Evolutionary conservation across 2,113 vertebrate species (phyloP).

Genomic region (Pteruthius melanotis): DNA sequence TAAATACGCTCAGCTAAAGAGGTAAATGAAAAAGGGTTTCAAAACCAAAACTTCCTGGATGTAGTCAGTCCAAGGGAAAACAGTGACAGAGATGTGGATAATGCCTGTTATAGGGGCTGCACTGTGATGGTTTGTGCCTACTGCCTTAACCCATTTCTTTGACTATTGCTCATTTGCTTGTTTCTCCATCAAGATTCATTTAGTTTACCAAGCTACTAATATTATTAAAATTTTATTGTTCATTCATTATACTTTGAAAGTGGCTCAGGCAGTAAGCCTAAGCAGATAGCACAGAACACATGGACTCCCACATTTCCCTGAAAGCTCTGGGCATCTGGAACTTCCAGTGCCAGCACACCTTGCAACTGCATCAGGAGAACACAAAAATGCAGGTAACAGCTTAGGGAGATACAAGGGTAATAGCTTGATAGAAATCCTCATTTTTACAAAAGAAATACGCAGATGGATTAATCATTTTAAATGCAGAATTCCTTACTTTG

Average conservation of each 20-base stretch:
- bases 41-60: not conserved
- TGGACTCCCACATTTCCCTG: not conserved
- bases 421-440: not conserved
- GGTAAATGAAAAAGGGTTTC: not conserved
- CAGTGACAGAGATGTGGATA: not conserved
- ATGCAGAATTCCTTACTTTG: constrained; percentile 79
- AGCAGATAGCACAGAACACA: not conserved
- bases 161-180: not conserved
- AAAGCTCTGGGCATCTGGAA: not conserved
- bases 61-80: not conserved
- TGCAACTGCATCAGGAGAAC: not conserved
- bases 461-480: not conserved
- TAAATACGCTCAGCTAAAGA: not conserved
- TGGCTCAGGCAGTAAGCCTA: not conserved
- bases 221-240: not conserved
- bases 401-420: not conserved
- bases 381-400: not conserved
- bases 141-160: not conserved
- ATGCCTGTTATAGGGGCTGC: not conserved
- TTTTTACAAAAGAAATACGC: not conserved
- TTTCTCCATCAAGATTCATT: not conserved
- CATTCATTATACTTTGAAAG: not conserved
- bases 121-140: not conserved
- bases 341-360: not conserved
- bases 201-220: not conserved